These are phyloP conservation scores for Cephus nigrinus DNA, from an alignment of 2,888 invertebrate genomes.

Conservation along the genomic window DNA sequence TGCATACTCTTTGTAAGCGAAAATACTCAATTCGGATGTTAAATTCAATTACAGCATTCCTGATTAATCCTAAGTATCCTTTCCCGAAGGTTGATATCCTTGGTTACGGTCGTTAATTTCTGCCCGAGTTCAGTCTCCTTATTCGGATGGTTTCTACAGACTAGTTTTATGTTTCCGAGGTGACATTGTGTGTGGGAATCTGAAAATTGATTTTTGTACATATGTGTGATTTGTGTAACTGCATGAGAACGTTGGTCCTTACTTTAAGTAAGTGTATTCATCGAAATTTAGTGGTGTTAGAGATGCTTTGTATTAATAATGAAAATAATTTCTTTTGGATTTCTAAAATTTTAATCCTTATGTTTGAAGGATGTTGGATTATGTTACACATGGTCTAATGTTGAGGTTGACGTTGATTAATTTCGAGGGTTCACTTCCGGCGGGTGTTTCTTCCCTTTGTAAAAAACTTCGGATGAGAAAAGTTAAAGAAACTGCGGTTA, in stretches of 20 bases:
- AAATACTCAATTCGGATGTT: constrained; percentile 63
- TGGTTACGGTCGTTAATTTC: background rate
- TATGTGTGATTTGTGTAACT: background rate
- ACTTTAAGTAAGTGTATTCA: background rate
- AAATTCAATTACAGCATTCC: constrained; percentile 62
- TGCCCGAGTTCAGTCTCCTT: background rate
- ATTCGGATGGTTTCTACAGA: background rate
- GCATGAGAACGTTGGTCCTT: background rate
- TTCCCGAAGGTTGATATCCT: constrained; percentile 30
- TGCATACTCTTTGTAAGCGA: constrained; percentile 62
- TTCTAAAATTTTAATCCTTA: background rate
- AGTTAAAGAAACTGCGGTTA: no score
- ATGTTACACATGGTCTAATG: background rate
- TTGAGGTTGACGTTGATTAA: background rate
- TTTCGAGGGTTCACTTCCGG: background rate
- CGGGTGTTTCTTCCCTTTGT: background rate
- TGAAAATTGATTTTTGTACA: background rate
- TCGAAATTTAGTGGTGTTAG: background rate
- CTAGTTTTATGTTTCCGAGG: background rate
- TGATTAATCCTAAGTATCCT: constrained; percentile 63
- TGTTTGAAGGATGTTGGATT: background rate
- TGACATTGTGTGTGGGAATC: background rate
- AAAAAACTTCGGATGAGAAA: background rate
- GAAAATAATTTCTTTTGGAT: background rate
- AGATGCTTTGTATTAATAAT: background rate